A percentile compares a stretch with the other conserved stretches of the same genome.
Evolutionary conservation across 2,888 invertebrate genomes (phyloP).

Genomic region (Cerceris ruficornis): DNA sequence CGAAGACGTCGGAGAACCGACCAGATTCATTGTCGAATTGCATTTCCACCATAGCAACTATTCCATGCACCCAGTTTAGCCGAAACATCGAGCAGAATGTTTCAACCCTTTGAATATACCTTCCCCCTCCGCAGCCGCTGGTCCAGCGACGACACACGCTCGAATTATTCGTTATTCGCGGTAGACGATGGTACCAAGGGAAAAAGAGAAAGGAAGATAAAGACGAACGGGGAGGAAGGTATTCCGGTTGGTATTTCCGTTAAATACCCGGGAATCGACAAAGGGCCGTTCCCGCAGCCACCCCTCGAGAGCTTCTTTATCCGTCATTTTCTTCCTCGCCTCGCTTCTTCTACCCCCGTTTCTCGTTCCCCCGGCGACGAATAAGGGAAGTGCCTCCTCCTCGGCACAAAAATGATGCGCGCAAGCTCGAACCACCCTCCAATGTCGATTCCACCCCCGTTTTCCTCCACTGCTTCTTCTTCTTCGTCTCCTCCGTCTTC

Average conservation of each 20-base stretch:
- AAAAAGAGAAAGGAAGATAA: slow-evolving; percentile 51
- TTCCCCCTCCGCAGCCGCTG: slow-evolving; percentile 11
- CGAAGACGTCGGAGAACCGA: too few relatives aligned
- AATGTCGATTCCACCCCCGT: slow-evolving; percentile 52
- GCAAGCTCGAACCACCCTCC: slow-evolving; percentile 66
- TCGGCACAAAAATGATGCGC: slow-evolving; percentile 68
- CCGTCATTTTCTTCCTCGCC: slow-evolving; percentile 67
- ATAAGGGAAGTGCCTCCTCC: slow-evolving; percentile 69
- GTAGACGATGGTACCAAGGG: slow-evolving; percentile 28
- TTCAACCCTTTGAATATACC: slow-evolving; percentile 9
- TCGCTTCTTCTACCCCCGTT: slow-evolving; percentile 61
- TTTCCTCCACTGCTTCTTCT: slow-evolving; percentile 39
- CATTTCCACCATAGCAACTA: too few relatives aligned
- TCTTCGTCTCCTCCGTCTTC: slow-evolving; percentile 29
- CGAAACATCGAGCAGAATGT: background rate
- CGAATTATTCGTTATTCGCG: slow-evolving; percentile 28
- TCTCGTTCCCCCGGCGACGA: slow-evolving; percentile 68
- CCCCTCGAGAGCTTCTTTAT: slow-evolving; percentile 64
- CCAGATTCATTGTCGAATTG: too few relatives aligned
- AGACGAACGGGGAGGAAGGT: slow-evolving; percentile 63
- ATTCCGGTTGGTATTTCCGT: slow-evolving; percentile 74
- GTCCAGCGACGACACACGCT: slow-evolving; percentile 37
- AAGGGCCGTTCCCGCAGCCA: slow-evolving; percentile 69
- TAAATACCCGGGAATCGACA: slow-evolving; percentile 76
- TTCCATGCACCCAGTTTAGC: background rate